Conservation (phyloP, 1,140 invertebrate genomes). For the Melipona quadrifasciata region DNA sequence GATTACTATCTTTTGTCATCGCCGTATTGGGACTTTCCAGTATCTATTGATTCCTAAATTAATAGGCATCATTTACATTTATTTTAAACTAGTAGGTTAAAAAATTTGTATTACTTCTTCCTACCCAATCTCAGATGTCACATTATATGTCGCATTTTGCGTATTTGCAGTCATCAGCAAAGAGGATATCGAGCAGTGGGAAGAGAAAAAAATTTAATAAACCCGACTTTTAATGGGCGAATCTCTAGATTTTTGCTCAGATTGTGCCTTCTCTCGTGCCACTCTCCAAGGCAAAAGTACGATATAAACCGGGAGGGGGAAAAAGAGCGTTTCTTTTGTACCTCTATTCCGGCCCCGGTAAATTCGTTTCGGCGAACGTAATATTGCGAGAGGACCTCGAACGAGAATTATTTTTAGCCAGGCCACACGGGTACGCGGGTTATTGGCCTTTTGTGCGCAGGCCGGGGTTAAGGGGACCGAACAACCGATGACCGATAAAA, state of each 20-base stretch:
- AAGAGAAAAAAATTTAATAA: background rate
- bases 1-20: too few relatives aligned
- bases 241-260: background rate
- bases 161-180: background rate
- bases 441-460: slow-evolving; percentile 2
- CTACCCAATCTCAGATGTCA: too few relatives aligned
- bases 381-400: slow-evolving; percentile 10
- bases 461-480: background rate
- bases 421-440: background rate
- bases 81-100: too few relatives aligned
- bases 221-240: background rate
- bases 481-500: slow-evolving; percentile 41
- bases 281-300: background rate
- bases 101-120: too few relatives aligned
- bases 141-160: too few relatives aligned
- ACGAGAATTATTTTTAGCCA: slow-evolving; percentile 25
- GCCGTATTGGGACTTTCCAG: too few relatives aligned
- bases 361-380: background rate
- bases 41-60: too few relatives aligned
- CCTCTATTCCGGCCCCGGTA: background rate
- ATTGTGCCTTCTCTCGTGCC: background rate
- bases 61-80: too few relatives aligned
- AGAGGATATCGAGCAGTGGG: background rate
- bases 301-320: background rate
- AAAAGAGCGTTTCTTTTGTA: background rate